A percentile compares a stretch with the other conserved stretches of the same genome.
Evolutionary conservation across 1,140 invertebrate species (phyloP).

Genomic region (Dreissena rostriformis): DNA sequence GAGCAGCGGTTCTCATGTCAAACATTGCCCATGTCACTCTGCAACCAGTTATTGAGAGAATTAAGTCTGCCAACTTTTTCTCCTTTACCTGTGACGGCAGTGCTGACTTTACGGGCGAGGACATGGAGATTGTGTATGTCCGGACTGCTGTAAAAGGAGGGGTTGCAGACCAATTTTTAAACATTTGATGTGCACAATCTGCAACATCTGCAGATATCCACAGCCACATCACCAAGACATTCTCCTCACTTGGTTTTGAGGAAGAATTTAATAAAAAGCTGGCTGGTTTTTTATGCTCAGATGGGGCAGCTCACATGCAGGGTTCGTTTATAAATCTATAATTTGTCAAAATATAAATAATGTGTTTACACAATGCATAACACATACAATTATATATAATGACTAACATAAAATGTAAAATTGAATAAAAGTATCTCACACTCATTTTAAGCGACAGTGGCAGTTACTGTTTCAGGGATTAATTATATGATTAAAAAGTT

Average conservation of each 20-base stretch:
- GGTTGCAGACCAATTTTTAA: conserved; percentile 19
- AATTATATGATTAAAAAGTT: too few species aligned
- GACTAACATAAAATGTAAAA: too few species aligned
- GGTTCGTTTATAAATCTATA: too few species aligned
- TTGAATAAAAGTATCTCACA: too few species aligned
- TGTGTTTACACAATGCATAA: too few species aligned
- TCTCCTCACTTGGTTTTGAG: background rate
- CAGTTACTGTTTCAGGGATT: too few species aligned
- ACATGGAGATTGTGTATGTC: conserved; percentile 21
- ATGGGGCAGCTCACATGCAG: conserved; percentile 46
- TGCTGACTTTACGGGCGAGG: conserved; percentile 40
- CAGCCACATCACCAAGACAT: conserved; percentile 4
- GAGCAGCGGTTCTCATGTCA: background rate
- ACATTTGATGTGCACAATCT: conserved; percentile 24
- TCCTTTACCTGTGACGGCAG: conserved; percentile 26
- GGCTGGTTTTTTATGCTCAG: conserved; percentile 33
- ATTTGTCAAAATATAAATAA: too few species aligned
- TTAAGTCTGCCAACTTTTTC: conserved; percentile 9
- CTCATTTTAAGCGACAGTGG: too few species aligned
- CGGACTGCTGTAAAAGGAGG: conserved; percentile 19
- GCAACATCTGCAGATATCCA: background rate
- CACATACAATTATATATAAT: too few species aligned
- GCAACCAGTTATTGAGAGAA: background rate
- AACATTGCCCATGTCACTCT: background rate
- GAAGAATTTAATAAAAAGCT: conserved; percentile 1